These are phyloP conservation scores for Cheilosia scutellata DNA, from an alignment of 2,888 invertebrate species.

Conservation along the genomic window DNA sequence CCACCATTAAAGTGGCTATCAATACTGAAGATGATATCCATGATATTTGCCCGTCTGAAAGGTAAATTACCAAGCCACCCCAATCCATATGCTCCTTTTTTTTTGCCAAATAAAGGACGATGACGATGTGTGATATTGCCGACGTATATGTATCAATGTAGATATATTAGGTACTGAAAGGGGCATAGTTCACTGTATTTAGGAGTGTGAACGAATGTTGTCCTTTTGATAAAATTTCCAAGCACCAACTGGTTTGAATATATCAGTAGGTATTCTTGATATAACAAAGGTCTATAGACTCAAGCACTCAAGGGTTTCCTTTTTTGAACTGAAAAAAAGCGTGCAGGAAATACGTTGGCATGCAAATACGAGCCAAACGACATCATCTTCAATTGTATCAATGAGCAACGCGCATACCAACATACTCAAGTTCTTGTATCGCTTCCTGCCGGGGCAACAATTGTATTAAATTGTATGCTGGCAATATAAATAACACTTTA, in stretches of 20 bases:
- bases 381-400: too few relatives aligned
- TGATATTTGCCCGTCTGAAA: slow-evolving; percentile 36
- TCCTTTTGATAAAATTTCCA: slow-evolving; percentile 25
- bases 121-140: too few relatives aligned
- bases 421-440: too few relatives aligned
- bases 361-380: too few relatives aligned
- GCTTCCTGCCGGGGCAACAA: too few relatives aligned
- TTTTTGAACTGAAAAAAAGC: not conserved
- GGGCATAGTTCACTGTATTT: too few relatives aligned
- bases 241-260: slow-evolving; percentile 28
- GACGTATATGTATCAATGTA: too few relatives aligned
- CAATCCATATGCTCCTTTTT: not conserved
- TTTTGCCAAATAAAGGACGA: not conserved
- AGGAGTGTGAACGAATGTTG: not conserved
- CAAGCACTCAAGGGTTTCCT: slow-evolving; percentile 19
- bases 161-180: too few relatives aligned
- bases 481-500: too few relatives aligned
- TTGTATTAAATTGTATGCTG: too few relatives aligned
- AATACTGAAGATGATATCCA: slow-evolving; percentile 30
- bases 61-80: not conserved
- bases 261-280: slow-evolving; percentile 34
- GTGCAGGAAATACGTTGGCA: too few relatives aligned
- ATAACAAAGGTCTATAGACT: slow-evolving; percentile 23
- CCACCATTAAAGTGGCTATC: slow-evolving; percentile 41
- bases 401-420: too few relatives aligned